Evolutionary conservation across 2,113 vertebrate genomes (phyloP).

Genomic region (Corythornis cristatus): DNA sequence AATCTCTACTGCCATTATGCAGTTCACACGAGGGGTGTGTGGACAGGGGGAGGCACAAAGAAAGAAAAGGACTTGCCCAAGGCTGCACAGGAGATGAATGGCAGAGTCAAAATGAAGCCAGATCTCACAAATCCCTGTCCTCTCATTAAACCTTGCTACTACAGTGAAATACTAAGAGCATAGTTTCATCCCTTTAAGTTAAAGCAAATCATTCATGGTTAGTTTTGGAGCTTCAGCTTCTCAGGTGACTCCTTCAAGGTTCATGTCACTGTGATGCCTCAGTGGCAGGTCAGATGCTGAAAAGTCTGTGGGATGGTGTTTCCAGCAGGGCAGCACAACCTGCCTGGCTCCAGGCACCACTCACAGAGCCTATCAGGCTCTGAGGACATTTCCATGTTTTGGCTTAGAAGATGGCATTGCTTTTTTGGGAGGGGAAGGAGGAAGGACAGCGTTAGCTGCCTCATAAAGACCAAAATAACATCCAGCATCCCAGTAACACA

Average conservation of each 20-base stretch:
- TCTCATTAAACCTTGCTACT: background rate
- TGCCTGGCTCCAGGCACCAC: background rate
- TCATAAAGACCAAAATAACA: background rate
- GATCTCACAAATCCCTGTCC: fast-evolving
- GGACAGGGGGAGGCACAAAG: background rate
- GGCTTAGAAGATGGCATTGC: background rate
- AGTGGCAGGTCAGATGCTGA: background rate
- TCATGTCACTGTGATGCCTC: fast-evolving
- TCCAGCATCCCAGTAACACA: background rate
- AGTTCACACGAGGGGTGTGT: background rate
- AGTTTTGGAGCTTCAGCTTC: background rate
- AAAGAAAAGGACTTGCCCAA: background rate
- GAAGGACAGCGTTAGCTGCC: background rate
- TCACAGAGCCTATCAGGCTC: background rate
- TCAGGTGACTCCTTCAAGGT: background rate
- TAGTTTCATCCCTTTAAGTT: background rate
- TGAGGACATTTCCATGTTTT: background rate
- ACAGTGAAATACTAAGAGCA: background rate
- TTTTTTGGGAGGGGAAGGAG: background rate
- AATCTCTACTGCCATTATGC: background rate
- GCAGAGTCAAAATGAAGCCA: background rate
- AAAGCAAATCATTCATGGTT: background rate
- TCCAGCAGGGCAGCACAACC: background rate
- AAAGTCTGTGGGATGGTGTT: fast-evolving
- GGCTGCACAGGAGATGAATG: fast-evolving